Base-by-base conservation (phyloP, 64 coral and sea anemone species). In the Porites lutea region DNA sequence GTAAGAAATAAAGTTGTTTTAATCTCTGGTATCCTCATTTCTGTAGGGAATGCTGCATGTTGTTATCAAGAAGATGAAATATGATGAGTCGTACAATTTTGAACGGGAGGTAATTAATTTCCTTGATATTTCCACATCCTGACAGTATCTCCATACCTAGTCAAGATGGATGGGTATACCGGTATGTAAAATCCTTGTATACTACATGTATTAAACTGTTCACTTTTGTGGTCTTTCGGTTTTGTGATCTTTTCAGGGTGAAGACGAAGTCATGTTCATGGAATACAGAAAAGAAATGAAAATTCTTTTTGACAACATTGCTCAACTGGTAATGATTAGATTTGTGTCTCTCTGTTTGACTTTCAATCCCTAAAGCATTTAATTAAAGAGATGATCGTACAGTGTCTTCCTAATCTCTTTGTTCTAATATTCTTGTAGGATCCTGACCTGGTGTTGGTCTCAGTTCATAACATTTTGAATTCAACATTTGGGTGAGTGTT, bases 241-340 rank as follows among this genome's bases (percentile, higher is more conserved):
- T 82, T 22, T 75, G 13, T 76, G 4, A 27, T 79, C 3, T 15
- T 79, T 77, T 5, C 72, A 99, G 97, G 94, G 90, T 53, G 97
- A 99, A 91, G 97, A 99, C 75, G 97, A 99, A 91, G 94, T 91
- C 2, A 99, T 99, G 97, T 99, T 99, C 60, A 84, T 99, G n/a
- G 97, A 99, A 62, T 99, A 91, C 65, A 96, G 97, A 88, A 99
- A 96, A 21, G 90, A 96, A 65, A 78, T 99, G 65, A 99, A 99
- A 91, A 87, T 99, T 47, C 46, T 99, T 21, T 99, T 99, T 99
- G 94, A 99, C 70, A 99, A 99, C 61, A 94, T 94, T 80, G 88
- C 94, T 67, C 97, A 99, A 72, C 78, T 96, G 90, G 96, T 98
- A 98, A 54, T 0, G 78, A 37, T 37, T 8, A 67, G 52, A 48